These are phyloP conservation scores for Psephotus haematonotus DNA, from an alignment of 2,113 vertebrate species.

Conservation along the genomic window DNA sequence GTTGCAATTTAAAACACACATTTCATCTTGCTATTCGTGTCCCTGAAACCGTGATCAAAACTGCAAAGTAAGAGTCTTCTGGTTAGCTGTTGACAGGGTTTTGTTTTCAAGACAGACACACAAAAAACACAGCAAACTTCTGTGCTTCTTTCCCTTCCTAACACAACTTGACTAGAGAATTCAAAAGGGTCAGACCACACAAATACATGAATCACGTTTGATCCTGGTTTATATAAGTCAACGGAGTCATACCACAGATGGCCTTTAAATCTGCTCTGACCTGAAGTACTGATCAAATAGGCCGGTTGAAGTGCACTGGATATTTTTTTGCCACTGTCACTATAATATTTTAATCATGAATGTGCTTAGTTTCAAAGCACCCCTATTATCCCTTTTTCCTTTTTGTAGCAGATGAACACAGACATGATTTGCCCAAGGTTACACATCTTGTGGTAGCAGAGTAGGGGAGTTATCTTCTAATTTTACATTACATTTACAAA, in stretches of 20 bases:
- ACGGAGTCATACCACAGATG: conserved; percentile 31
- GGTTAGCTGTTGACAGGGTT: background rate
- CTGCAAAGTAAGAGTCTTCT: background rate
- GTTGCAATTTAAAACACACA: background rate
- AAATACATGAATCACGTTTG: background rate
- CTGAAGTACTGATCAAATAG: conserved; percentile 19
- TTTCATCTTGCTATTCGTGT: background rate
- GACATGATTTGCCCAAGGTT: background rate
- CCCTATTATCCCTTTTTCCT: background rate
- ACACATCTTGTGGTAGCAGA: background rate
- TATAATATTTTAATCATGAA: background rate
- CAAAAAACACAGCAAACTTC: background rate
- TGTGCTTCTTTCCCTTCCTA: background rate
- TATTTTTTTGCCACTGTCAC: background rate
- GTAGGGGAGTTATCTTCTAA: background rate
- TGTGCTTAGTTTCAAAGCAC: background rate
- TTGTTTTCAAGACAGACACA: conserved; percentile 37
- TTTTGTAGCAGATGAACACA: background rate
- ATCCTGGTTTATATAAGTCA: conserved; percentile 6
- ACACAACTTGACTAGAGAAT: conserved; percentile 21
- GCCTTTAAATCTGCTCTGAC: conserved; percentile 48
- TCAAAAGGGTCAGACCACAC: conserved; percentile 53
- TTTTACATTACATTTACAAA: background rate
- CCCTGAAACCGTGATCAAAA: background rate
- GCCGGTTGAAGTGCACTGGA: background rate